Evolutionary conservation across 2,113 vertebrate species (phyloP).

Genomic region (Phalacrocorax aristotelis): DNA sequence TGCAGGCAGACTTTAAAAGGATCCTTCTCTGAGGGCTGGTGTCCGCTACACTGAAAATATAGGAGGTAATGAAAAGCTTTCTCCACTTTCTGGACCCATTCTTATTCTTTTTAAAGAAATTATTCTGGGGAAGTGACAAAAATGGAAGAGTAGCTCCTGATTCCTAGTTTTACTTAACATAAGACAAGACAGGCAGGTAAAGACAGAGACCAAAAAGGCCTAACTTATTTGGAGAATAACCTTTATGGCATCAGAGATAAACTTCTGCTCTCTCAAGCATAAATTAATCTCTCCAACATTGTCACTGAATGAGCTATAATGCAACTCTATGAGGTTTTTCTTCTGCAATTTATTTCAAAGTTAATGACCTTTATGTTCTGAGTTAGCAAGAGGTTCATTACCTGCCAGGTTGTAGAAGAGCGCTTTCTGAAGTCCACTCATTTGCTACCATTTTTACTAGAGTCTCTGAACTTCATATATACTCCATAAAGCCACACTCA

Average conservation of each 20-base stretch:
- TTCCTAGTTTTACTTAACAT: neutral
- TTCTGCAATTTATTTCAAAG: neutral
- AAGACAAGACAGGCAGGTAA: neutral
- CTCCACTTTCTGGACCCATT: neutral
- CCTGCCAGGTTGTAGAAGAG: neutral
- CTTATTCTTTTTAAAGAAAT: neutral
- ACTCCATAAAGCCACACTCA: neutral
- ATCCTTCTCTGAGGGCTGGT: neutral
- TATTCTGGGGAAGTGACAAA: neutral
- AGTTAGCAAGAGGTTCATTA: neutral
- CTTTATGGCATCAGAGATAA: neutral
- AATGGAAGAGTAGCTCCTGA: neutral
- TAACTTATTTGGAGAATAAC: neutral
- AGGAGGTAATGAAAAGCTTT: neutral
- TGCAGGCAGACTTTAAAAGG: neutral
- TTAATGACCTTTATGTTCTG: neutral
- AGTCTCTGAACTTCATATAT: neutral
- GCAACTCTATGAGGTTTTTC: neutral
- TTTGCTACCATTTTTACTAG: neutral
- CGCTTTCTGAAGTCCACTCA: neutral
- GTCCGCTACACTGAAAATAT: neutral
- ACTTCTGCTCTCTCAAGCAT: neutral
- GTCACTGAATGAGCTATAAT: neutral
- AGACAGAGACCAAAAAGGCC: neutral
- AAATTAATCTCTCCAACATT: neutral